A percentile compares a stretch with the other conserved stretches of the same genome.
These are phyloP conservation scores for Antheraea yamamai DNA, from an alignment of 2,888 invertebrate species.

Conservation along the genomic window DNA sequence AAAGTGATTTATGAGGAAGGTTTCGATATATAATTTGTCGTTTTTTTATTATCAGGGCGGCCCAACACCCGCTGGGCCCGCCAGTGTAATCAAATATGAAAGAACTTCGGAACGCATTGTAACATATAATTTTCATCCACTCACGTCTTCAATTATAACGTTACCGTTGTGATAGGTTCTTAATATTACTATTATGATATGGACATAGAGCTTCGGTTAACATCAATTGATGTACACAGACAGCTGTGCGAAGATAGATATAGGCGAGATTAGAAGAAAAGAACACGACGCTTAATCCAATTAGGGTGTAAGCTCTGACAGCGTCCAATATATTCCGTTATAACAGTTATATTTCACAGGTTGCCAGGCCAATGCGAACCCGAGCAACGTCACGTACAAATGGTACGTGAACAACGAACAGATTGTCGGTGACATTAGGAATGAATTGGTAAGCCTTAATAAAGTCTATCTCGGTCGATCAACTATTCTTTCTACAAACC, in stretches of 20 bases:
- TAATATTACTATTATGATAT: too few relatives aligned
- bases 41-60: too few relatives aligned
- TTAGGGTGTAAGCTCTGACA: slow-evolving; percentile 19
- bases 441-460: slow-evolving; percentile 85
- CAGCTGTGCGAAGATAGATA: background rate
- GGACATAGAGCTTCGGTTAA: background rate
- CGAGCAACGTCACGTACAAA: slow-evolving; percentile 90
- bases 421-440: slow-evolving; percentile 89
- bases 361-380: slow-evolving; percentile 95
- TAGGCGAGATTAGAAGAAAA: background rate
- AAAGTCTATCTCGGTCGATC: too few relatives aligned
- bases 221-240: background rate
- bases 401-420: slow-evolving; percentile 94
- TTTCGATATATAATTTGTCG: too few relatives aligned
- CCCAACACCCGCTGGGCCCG: too few relatives aligned
- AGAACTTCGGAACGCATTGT: too few relatives aligned
- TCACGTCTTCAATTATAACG: too few relatives aligned
- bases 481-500: too few relatives aligned
- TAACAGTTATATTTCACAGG: slow-evolving; percentile 51
- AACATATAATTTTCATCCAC: too few relatives aligned
- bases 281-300: slow-evolving; percentile 7
- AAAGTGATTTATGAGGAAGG: too few relatives aligned
- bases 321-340: slow-evolving; percentile 2
- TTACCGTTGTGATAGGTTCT: too few relatives aligned
- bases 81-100: too few relatives aligned